Evolutionary conservation across 2,113 vertebrate species (phyloP).

Genomic region (Microcebus ravelobensis): DNA sequence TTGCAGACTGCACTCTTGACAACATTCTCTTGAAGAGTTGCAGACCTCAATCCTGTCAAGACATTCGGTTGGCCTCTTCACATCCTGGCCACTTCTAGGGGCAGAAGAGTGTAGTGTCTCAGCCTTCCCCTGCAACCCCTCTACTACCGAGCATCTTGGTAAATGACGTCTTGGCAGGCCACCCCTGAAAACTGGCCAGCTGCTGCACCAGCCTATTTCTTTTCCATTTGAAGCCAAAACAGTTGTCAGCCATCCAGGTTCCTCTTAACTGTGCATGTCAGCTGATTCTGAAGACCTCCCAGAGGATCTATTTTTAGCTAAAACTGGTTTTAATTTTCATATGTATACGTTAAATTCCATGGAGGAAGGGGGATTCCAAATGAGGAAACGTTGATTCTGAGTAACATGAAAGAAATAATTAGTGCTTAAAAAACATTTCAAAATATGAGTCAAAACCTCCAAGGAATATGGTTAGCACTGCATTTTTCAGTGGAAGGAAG

Average conservation of each 20-base stretch:
- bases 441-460: conserved; percentile 56
- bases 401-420: conserved; percentile 68
- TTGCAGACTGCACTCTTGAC: neutral
- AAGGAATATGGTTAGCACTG: conserved; percentile 44
- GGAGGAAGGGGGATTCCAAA: conserved; percentile 34
- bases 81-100: neutral
- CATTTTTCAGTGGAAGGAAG: conserved; percentile 54
- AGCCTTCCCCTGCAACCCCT: neutral
- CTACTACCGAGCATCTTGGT: neutral
- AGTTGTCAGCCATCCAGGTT: conserved; percentile 62
- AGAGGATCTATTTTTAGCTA: conserved; percentile 70
- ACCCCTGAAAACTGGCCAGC: conserved; percentile 15
- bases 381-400: conserved; percentile 55
- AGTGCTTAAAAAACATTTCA: conserved; percentile 57
- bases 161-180: conserved; percentile 13
- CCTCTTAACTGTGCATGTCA: conserved; percentile 31
- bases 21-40: neutral
- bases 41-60: neutral
- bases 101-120: neutral
- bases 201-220: conserved; percentile 46
- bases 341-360: conserved; percentile 63
- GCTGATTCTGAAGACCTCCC: conserved; percentile 64
- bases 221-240: conserved; percentile 34
- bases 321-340: conserved; percentile 70
- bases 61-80: neutral